Evolutionary conservation across 2,888 invertebrate genomes (phyloP), one percentile per base, ranked within the genome.

Genomic region (Pardosa pseudoannulata): DNA sequence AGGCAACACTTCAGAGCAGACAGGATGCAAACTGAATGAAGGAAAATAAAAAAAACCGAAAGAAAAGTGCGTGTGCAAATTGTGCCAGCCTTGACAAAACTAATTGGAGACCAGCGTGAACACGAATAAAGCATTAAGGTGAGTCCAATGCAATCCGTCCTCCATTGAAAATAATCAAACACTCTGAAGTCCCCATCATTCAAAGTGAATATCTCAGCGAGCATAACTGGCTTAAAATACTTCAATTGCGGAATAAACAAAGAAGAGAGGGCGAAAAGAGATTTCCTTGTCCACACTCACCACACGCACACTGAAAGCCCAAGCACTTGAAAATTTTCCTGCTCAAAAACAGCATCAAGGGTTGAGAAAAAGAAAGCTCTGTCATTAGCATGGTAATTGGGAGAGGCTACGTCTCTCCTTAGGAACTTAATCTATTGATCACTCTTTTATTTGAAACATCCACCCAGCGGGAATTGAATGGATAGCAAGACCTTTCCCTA

Each of bases 91-190:
- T 82, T 82, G 82, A 46, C 32, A n/a, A 41, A 70, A 71, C 82
- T 82, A 75, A 75, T 82, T 82, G 75, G 31, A 62, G 23, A 39
- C 32, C 70, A 36, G 68, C 68, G 74, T 67, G 68, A 74, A 74
- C 74, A 82, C 56, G 71, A 31, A 70, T 64, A 56, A 27, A 56
- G 62, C 75, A 82, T 82, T 82, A 82, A 71, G 62, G 36, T 36
- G 36, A 36, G 5, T 9, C 9, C 6, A 36, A 7, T 65, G 79
- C 67, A 65, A 65, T 46, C 32, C 80, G 67, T 65, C 73, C 80
- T 80, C 68, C 73, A n/a, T 50, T 80, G 62, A 67, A 67, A 67
- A 80, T 80, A 80, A 80, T 80, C 80, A 80, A 67, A 46, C 65
- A 36, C 36, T 36, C 9, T 36, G 36, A 36, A 36, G 36, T 36